These are phyloP conservation scores for Hapalemur alaotrensis DNA, from an alignment of 2,797 vertebrate genomes.

Conservation along the genomic window DNA sequence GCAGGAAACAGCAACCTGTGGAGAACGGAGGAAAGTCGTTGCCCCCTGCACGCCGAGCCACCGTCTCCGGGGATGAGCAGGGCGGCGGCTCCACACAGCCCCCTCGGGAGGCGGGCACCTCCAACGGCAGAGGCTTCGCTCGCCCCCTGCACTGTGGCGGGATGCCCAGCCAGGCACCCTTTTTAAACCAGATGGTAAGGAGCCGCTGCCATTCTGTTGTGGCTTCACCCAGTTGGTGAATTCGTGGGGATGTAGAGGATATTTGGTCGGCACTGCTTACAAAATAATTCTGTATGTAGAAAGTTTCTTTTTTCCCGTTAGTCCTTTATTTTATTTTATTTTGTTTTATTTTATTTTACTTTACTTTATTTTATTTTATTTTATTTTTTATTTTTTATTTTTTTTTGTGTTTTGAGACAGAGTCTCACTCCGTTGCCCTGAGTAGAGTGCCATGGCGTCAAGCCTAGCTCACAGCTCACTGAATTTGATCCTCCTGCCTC, in stretches of 20 bases:
- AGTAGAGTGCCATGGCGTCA: no score
- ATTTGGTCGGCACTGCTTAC: background rate
- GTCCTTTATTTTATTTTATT: background rate
- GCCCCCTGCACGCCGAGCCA: conserved; percentile 80
- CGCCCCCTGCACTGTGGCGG: conserved; percentile 80
- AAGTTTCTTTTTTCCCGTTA: background rate
- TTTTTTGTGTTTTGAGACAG: background rate
- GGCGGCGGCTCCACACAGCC: conserved; percentile 73
- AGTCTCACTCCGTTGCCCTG: background rate
- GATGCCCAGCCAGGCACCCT: conserved; percentile 81
- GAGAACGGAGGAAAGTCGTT: conserved; percentile 86
- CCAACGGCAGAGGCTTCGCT: conserved; percentile 83
- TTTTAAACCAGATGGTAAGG: conserved; percentile 84
- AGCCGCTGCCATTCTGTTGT: background rate
- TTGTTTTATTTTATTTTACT: no score
- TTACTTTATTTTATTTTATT: no score
- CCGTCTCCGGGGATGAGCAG: conserved; percentile 75
- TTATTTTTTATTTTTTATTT: background rate
- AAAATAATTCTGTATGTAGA: background rate
- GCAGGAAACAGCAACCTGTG: conserved; percentile 85
- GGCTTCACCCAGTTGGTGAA: background rate
- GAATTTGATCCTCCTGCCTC: no score
- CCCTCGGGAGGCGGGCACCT: conserved; percentile 82
- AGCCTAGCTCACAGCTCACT: no score
- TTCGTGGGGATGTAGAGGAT: background rate